Base-by-base conservation (phyloP, 2,113 vertebrate genomes). In the Tragulus kanchil region DNA sequence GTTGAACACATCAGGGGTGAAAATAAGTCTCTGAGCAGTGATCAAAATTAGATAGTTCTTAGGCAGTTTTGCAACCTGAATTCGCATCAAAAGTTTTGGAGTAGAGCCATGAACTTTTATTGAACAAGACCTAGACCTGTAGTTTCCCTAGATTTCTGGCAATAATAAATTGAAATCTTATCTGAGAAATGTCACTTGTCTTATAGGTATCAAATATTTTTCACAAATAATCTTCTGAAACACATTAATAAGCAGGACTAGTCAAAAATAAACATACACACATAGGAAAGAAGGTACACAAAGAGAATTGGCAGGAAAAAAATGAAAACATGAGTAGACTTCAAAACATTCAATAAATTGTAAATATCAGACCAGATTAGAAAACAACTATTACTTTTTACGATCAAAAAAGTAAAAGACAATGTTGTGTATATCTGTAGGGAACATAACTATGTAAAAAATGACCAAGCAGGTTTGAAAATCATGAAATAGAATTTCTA, bases 161-260 rank as follows among this genome's bases (percentile, higher is more conserved):
- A 82, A 3, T 93, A 94, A 15, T 17, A 61, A 93, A 65, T 62
- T 45, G 36, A 9, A 84, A 92, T 52, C 52, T 62, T 50, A 31
- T 58, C 8, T 52, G 26, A 84, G 90, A 94, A 45, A 88, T 73
- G 61, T n/a, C 48, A n/a, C 5, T 94, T 97, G 90, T 73, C 56
- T 90, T 90, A 52, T 91, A 56, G 8, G 36, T 89, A 73, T 77
- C 45, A 93, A 84, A 58, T 15, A 77, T 62, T 62, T 6, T 16
- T 25, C 4, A 67, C 21, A 87, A 61, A 67, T 67, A 52, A 28
- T 50, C 73, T 54, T 81, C 67, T 82, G 50, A 75, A 69, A 36
- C 45, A 83, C 16, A 94, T 52, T 90, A 52, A 75, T 87, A 45
- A 81, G 36, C 17, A 89, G 36, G 1, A 28, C 19, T 67, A 84